These are phyloP conservation scores for Callionymus lyra DNA, from an alignment of 2,113 vertebrate genomes.

Conservation along the genomic window DNA sequence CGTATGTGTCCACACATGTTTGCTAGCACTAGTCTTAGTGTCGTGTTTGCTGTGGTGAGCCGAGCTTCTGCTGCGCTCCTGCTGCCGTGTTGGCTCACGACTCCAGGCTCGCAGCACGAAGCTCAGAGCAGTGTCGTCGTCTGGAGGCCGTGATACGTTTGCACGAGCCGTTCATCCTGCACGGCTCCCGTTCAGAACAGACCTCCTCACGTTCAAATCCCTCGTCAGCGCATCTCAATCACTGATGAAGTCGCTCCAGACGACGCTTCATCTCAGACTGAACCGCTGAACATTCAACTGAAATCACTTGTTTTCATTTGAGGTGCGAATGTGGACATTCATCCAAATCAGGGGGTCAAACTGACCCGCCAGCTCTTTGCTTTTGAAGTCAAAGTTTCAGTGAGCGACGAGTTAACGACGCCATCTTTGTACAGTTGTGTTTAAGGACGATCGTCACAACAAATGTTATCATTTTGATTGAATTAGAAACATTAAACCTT, in stretches of 20 bases:
- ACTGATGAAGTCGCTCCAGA: constrained; percentile 23
- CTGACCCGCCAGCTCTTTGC: no score
- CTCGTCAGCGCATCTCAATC: constrained; percentile 30
- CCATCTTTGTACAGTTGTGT: no score
- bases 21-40: constrained; percentile 11
- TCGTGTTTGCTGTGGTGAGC: constrained; percentile 28
- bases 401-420: no score
- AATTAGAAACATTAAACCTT: no score
- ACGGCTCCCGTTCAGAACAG: constrained; percentile 44
- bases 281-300: background rate
- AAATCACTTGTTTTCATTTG: no score
- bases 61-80: constrained; percentile 20
- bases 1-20: constrained; percentile 64
- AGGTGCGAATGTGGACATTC: no score
- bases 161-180: constrained; percentile 57
- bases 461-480: no score
- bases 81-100: constrained; percentile 22
- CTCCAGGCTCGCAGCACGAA: constrained; percentile 24
- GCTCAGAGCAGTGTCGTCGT: constrained; percentile 48
- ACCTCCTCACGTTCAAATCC: constrained; percentile 22
- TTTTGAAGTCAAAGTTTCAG: no score
- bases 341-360: no score
- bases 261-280: constrained; percentile 5
- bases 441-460: no score
- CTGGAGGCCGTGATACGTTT: constrained; percentile 45